Base-by-base conservation (phyloP, 2,113 vertebrate genomes). In the Typhlomys cinereus region DNA sequence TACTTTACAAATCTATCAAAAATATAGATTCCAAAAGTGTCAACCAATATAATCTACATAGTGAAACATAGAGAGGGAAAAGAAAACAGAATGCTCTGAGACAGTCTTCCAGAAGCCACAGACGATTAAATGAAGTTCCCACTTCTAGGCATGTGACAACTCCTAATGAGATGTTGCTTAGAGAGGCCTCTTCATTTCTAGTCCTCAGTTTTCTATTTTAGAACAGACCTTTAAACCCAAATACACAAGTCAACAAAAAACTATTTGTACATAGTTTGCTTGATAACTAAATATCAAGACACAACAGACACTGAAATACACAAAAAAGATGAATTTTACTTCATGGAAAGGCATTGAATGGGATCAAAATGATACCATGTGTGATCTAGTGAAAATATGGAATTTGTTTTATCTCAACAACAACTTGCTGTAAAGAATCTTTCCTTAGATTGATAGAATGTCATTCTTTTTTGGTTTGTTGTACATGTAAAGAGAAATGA, bases 251-350 rank as follows among this genome's bases (percentile, higher is more conserved):
- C 48, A 92, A 36, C 17, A 23, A 90, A 89, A 74, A 31, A 86
- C n/a, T 84, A 80, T 62, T 73, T 86, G 84, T 69, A 20, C 44
- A 73, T 46, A 29, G 50, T 94, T 92, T 61, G 90, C 25, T 50
- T 85, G 50, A 83, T n/a, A 70, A 76, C 75, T 50, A 94, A 89
- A 92, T 74, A 91, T 69, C 71, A 88, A 90, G 44, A 54, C 76
- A 73, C 54, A 94, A 61, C 76, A 90, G 21, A 14, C 64, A 94
- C 9, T 76, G 70, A 86, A 54, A 31, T 62, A 34, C 0, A 69
- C 12, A 64, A 76, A 90, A 39, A 62, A 29, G 66, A 2, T 62
- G 21, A 34, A 13, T 0, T 79, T 50, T 89, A 12, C 59, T 92
- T 86, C 29, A 46, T 39, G 0, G 52, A 12, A 80, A n/a, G 39